Base-by-base conservation (phyloP, 2,113 vertebrate genomes). In the Ailurus styani region DNA sequence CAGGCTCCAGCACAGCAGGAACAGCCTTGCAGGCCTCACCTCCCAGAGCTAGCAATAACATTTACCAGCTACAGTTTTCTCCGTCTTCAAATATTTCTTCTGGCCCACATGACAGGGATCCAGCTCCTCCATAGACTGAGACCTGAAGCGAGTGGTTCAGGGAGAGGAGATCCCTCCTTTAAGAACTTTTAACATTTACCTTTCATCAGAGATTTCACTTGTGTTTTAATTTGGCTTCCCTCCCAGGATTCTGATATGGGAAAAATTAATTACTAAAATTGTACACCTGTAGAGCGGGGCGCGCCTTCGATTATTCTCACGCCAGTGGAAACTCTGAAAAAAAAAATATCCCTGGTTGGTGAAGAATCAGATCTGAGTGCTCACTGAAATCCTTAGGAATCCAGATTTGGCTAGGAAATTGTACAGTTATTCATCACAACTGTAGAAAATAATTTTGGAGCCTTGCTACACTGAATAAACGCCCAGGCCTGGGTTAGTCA, bases 1-100 rank as follows among this genome's bases (percentile, higher is more conserved):
- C 93, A 94, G 86, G 82, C 96, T 97, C 96, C 89, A 90, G 52
- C 34, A 68, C 91, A 18, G 93, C 50, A 54, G 45, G 96, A 82
- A 94, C 82, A 98, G 75, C 95, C 91, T 96, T 82, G 90, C 7
- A 0, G 75, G 90, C 9, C 0, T 98, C 83, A 34, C 95, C 87
- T 98, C 98, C 98, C 98, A 97, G 97, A 95, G 98, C 98, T 95
- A 98, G 97, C 96, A 98, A 72, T 98, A 99, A 98, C 98, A 99
- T 99, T 99, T 99, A 98, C 98, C 98, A 96, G 97, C 95, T 98
- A 98, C 98, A 96, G 98, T 98, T 98, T 98, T 98, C 88, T 98
- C 97, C 93, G 31, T 98, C 97, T 98, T 97, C 98, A 99, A 99
- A 98, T 98, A 98, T 98, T 99, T 98, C 95, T 94, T 50, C 37